phyloP scores from a whole-genome alignment of 2,888 invertebrate species.

The Erynnis tages region DNA sequence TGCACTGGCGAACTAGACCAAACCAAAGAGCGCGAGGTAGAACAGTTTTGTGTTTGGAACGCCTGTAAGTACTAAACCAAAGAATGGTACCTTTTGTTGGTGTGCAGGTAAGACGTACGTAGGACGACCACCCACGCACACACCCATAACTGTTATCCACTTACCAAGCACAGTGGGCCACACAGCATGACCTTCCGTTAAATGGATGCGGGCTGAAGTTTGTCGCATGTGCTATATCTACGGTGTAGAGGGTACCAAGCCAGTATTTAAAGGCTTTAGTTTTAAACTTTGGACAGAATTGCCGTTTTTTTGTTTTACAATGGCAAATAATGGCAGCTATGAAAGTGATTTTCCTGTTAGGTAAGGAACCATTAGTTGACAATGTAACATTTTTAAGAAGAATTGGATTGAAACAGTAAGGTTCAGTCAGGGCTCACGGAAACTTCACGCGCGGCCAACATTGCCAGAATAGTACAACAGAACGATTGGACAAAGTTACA shows the following conservation, averaged over 20 bases:
- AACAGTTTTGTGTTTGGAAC: slow-evolving; percentile 62
- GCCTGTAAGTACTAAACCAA: slow-evolving; percentile 42
- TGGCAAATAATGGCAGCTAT: too few relatives aligned
- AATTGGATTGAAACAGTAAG: too few relatives aligned
- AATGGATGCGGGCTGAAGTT: neutral
- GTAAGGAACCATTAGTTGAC: too few relatives aligned
- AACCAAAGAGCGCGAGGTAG: slow-evolving; percentile 71
- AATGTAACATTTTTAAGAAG: too few relatives aligned
- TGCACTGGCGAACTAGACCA: slow-evolving; percentile 78
- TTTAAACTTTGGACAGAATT: too few relatives aligned
- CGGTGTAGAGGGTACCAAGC: too few relatives aligned
- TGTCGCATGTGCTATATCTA: too few relatives aligned
- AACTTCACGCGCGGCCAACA: neutral
- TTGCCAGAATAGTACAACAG: neutral
- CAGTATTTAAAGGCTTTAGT: too few relatives aligned
- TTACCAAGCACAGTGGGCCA: slow-evolving; percentile 22
- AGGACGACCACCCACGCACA: slow-evolving; percentile 55
- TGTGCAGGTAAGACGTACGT: slow-evolving; percentile 44
- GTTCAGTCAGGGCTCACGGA: neutral
- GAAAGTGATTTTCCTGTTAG: too few relatives aligned
- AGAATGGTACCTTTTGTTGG: slow-evolving; percentile 50
- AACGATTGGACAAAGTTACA: slow-evolving; percentile 8
- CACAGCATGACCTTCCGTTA: slow-evolving; percentile 11
- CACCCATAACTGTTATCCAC: slow-evolving; percentile 39
- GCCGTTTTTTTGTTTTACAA: too few relatives aligned